Conservation (phyloP, 2,888 invertebrate genomes). For the Nymphalis polychloros region DNA sequence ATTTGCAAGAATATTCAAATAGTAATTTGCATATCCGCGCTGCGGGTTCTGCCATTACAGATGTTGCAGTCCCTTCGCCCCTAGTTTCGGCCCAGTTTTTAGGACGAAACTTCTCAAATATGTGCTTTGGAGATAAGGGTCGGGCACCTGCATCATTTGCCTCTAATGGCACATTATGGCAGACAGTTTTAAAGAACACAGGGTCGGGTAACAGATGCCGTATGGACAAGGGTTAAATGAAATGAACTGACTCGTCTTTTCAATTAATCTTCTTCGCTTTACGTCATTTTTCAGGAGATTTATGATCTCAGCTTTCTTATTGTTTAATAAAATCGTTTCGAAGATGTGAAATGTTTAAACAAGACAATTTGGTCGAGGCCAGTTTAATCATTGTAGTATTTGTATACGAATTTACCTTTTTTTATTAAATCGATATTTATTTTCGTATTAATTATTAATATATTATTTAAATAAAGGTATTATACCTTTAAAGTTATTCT, state of each 20-base stretch:
- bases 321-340: neutral
- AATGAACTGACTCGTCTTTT: slow-evolving; percentile 48
- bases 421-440: no score
- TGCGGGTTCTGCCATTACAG: slow-evolving; percentile 47
- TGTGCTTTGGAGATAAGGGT: slow-evolving; percentile 69
- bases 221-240: slow-evolving; percentile 49
- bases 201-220: slow-evolving; percentile 50
- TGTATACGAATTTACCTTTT: no score
- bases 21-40: slow-evolving; percentile 52
- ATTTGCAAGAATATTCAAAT: slow-evolving; percentile 45
- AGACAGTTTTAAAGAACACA: slow-evolving; percentile 53
- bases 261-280: slow-evolving; percentile 41
- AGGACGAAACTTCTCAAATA: slow-evolving; percentile 66
- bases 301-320: neutral
- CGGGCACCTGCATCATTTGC: slow-evolving; percentile 65
- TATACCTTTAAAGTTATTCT: no score
- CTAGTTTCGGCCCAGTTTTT: slow-evolving; percentile 55
- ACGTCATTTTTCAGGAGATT: neutral
- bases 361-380: neutral
- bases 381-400: no score
- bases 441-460: no score
- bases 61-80: slow-evolving; percentile 53
- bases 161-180: slow-evolving; percentile 73
- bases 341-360: neutral
- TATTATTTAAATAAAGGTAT: no score